phyloP scores from a whole-genome alignment of 2,113 vertebrate species.

The Petrocephalus microphthalmus region DNA sequence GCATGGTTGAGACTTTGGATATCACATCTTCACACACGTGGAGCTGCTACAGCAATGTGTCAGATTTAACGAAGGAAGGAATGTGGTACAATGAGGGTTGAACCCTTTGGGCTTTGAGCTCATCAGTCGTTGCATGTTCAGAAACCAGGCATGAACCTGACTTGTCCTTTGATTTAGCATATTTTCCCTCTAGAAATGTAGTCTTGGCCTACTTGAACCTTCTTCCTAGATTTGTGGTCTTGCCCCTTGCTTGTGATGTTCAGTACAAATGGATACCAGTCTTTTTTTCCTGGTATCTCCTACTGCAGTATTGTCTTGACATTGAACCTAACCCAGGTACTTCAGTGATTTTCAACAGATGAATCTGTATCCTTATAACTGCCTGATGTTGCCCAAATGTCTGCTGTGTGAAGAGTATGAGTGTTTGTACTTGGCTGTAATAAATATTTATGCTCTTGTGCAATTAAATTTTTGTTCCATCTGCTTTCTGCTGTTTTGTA shows the following conservation, averaged over 20 bases:
- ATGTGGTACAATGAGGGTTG: neutral
- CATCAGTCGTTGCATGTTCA: constrained; percentile 33
- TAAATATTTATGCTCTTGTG: constrained; percentile 46
- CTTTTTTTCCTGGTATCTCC: constrained; percentile 25
- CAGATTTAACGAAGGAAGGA: neutral
- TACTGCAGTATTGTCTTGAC: constrained; percentile 8
- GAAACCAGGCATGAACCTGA: constrained; percentile 29
- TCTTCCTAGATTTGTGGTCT: constrained; percentile 15
- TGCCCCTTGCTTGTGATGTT: neutral
- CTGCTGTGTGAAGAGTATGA: constrained; percentile 36
- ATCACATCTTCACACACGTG: constrained; percentile 21
- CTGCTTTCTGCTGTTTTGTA: too few relatives aligned
- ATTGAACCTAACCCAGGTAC: constrained; percentile 15
- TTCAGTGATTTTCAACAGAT: constrained; percentile 11
- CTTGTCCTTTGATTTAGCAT: constrained; percentile 1
- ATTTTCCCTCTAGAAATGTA: constrained; percentile 19
- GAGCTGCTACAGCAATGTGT: constrained; percentile 23
- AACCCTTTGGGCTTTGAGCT: neutral
- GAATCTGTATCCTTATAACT: constrained; percentile 5
- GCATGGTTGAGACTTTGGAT: constrained; percentile 27
- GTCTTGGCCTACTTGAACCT: neutral
- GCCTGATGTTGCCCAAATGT: constrained; percentile 29
- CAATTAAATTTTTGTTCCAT: constrained; percentile 36
- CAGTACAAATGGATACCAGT: neutral
- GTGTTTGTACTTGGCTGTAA: constrained; percentile 41